Evolutionary conservation across 2,113 vertebrate species (phyloP).

Genomic region (Pandion haliaetus): DNA sequence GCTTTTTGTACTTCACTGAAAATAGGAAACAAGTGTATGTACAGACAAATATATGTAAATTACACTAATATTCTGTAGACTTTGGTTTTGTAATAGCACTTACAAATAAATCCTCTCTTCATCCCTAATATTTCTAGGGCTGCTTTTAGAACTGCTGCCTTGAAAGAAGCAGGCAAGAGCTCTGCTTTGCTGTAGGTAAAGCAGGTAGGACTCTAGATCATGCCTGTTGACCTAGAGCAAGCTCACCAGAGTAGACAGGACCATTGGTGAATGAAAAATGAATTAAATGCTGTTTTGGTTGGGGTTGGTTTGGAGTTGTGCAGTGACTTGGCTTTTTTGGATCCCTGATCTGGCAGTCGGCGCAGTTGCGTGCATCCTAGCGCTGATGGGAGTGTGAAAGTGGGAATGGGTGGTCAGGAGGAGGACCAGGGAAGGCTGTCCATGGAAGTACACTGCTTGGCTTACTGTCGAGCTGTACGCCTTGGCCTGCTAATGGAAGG

Average conservation of each 20-base stretch:
- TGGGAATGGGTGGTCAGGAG: neutral
- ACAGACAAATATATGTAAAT: neutral
- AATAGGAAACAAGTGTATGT: neutral
- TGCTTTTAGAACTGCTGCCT: neutral
- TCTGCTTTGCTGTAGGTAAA: neutral
- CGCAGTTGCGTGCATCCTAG: neutral
- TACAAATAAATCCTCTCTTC: neutral
- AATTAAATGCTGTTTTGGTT: neutral
- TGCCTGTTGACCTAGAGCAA: neutral
- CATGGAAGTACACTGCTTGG: neutral
- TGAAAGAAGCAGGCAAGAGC: neutral
- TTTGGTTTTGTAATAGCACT: neutral
- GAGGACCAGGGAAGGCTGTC: neutral
- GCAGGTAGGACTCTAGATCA: neutral
- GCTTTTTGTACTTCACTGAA: neutral
- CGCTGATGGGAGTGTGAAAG: neutral
- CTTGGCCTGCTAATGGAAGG: neutral
- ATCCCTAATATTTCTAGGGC: neutral
- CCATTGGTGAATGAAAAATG: neutral
- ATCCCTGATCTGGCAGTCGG: neutral
- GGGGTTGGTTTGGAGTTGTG: neutral
- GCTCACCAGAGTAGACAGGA: neutral
- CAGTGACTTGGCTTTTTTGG: neutral
- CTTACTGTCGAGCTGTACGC: neutral
- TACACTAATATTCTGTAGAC: neutral